Base-by-base conservation (phyloP, 2,888 invertebrate genomes). In the Drosophila lacicola region DNA sequence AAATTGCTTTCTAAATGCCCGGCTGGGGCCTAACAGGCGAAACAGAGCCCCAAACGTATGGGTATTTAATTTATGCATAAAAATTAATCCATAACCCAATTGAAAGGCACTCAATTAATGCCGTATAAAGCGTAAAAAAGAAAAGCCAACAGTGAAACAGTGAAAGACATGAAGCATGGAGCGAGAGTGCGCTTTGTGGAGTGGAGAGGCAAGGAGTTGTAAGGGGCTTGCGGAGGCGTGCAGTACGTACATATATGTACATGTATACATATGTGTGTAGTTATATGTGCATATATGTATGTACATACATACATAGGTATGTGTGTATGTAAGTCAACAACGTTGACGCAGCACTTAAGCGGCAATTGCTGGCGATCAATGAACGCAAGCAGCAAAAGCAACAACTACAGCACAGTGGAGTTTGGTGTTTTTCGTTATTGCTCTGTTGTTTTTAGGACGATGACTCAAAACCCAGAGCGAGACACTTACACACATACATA, bases 71-170 rank as follows among this genome's bases (percentile, higher is more conserved):
- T 87, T 87, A 87, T 87, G 85, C 88, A 86, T 79, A 80, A 74
- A 76, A 84, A 84, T 86, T 87, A 86, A 86, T 87, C 88, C 88
- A 87, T 87, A 86, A 85, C 88, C 85, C 85, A 87, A 87, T 86
- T 86, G 88, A 80, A 87, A 82, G 79, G 77, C 81, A 84, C 82
- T 87, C 85, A 85, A 85, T 85, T 85, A 85, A 81, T 79, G 77
- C 79, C 80, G 65, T 82, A 82, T 80, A 76, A 68, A 84, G 80
- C 63, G 72, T 66, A 82, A 75, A 87, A 29, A 86, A 83, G 83
- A 81, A 84, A 83, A 86, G 77, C 77, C 78, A 86, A 63, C 58
- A 78, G 78, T 78, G 71, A 85, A 82, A 85, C 61, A 78, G 78
- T 53, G 53, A 57, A 50, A 63, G 56, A 67, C 49, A 50, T 10